Conservation (phyloP, 2,888 invertebrate species). For the Vannuccia rotundouncinata region DNA sequence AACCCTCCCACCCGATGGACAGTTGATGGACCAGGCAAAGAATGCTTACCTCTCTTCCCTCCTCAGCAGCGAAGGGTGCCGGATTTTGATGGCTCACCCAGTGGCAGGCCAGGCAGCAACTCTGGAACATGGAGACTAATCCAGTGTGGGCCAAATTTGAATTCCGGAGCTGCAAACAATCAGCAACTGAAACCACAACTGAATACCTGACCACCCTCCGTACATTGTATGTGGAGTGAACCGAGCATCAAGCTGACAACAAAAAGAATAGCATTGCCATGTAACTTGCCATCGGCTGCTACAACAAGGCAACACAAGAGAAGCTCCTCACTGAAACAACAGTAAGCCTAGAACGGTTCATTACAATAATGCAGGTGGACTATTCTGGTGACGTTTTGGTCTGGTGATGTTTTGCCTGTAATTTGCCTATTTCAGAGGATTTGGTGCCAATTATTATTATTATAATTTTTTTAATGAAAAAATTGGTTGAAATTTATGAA, state of each 20-base stretch:
- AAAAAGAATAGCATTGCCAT: conserved; percentile 5
- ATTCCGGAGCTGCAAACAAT: conserved; percentile 22
- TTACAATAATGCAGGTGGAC: conserved; percentile 28
- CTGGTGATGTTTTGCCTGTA: too few relatives aligned
- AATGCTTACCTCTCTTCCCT: background rate
- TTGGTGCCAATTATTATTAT: too few relatives aligned
- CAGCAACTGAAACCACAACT: background rate
- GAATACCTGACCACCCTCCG: conserved; percentile 30
- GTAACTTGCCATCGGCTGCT: conserved; percentile 16
- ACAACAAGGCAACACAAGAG: conserved; percentile 10
- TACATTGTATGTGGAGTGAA: background rate
- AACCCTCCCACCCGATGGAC: conserved; percentile 27
- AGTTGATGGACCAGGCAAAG: conserved; percentile 10
- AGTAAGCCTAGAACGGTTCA: background rate
- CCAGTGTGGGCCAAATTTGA: conserved; percentile 16
- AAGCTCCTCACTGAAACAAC: conserved; percentile 27
- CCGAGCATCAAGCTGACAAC: background rate
- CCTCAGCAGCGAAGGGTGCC: conserved; percentile 15
- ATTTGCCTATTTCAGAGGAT: too few relatives aligned
- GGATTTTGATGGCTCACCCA: conserved; percentile 1
- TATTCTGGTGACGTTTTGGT: too few relatives aligned
- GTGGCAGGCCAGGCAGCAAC: background rate
- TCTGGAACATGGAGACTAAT: background rate
- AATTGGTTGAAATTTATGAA: too few relatives aligned
- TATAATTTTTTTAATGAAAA: too few relatives aligned